Percentiles rank a stretch among this genome's conserved stretches.
Evolutionary conservation across 2,888 invertebrate species (phyloP).

Genomic region (Anagyrus pseudococci): DNA sequence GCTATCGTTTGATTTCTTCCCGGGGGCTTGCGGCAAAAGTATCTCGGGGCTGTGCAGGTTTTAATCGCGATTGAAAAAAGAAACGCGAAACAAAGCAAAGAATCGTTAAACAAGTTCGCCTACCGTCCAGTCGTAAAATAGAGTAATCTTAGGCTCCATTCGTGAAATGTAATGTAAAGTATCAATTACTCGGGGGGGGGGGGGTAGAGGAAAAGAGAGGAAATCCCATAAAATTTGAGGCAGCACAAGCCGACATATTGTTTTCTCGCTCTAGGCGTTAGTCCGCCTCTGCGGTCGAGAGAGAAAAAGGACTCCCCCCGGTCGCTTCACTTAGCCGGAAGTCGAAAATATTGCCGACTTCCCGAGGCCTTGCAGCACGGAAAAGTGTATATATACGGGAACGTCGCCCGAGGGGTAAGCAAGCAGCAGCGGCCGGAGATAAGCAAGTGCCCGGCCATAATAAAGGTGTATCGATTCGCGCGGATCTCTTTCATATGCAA

Average conservation of each 20-base stretch:
- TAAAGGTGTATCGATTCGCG: slow-evolving; percentile 60
- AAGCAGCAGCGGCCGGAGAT: slow-evolving; percentile 47
- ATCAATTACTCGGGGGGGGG: slow-evolving; percentile 7
- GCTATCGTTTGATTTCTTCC: slow-evolving; percentile 37
- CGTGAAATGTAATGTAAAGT: not conserved
- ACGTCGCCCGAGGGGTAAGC: slow-evolving; percentile 21
- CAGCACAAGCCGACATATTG: slow-evolving; percentile 54
- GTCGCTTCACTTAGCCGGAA: slow-evolving; percentile 47
- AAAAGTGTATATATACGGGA: slow-evolving; percentile 35
- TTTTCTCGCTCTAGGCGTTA: slow-evolving; percentile 48
- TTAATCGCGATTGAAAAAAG: too few relatives aligned
- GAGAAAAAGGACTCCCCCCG: too few relatives aligned
- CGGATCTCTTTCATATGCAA: slow-evolving; percentile 60
- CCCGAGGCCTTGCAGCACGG: slow-evolving; percentile 42
- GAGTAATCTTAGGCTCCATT: too few relatives aligned
- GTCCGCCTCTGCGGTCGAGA: too few relatives aligned
- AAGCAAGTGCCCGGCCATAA: slow-evolving; percentile 53
- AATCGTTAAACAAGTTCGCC: too few relatives aligned
- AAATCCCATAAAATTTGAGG: slow-evolving; percentile 40
- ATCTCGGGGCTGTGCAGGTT: too few relatives aligned
- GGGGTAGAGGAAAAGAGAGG: slow-evolving; percentile 8
- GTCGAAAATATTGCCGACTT: slow-evolving; percentile 59
- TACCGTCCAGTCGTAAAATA: too few relatives aligned
- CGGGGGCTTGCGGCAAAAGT: slow-evolving; percentile 24
- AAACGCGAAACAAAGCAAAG: too few relatives aligned